Evolutionary conservation across 2,113 vertebrate species (phyloP), one percentile per base, ranked within the genome.

Genomic region (Corapipo altera): DNA sequence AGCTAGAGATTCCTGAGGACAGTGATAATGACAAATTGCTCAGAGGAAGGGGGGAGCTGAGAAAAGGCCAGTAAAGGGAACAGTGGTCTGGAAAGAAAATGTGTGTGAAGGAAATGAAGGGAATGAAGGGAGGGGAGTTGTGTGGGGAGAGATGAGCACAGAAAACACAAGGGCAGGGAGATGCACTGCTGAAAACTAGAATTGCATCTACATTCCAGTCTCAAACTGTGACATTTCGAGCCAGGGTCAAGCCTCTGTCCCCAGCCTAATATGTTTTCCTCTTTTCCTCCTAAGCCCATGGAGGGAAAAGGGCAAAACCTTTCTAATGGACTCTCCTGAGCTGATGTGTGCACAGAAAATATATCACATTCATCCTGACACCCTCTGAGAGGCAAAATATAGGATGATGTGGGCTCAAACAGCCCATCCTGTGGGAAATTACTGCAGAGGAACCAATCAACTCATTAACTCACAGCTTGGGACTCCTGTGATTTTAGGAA

Each of bases 381-480:
- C 72, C 52, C 58, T 27, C 66, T 5, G 83, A 79, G 90, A 81
- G 88, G 64, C 33, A 41, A 64, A 46, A 12, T 4, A 28, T 55
- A 39, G 91, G 75, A 35, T 58, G 88, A 17, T 30, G 75, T 28
- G 69, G 74, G 76, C 76, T 95, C 79, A 21, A 49, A 57, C 24
- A 66, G 93, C 82, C 66, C 89, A 39, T 44, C 89, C 72, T 58
- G 35, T 46, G 86, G 84, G 92, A 91, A 81, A 76, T 88, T 5
- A 70, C 80, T 95, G 90, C 87, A 82, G 74, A 86, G 84, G 59
- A 95, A 52, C 83, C 80, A 58, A 90, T 90, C 92, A 81, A 9
- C 85, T 87, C 94, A 17, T 84, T 65, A 91, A 62, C 87, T 92
- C 85, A 44, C 87, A 93, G 89, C 87, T 4, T 90, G 92, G 80